Percentiles rank a stretch among this genome's conserved stretches.
Evolutionary conservation across 1,140 invertebrate genomes (phyloP).

Genomic region (Neodiprion lecontei): DNA sequence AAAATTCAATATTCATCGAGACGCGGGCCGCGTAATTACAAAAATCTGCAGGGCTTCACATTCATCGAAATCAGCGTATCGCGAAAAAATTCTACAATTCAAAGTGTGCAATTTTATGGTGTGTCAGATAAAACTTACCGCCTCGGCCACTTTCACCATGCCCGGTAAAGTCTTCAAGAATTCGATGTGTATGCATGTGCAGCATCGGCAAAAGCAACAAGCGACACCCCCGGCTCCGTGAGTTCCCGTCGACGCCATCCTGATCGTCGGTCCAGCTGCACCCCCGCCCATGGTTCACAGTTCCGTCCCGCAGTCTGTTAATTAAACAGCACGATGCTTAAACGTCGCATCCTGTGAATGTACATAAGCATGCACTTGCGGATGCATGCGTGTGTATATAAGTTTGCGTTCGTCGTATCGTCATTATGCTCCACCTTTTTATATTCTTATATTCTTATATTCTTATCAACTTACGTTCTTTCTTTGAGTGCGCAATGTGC

Average conservation of each 20-base stretch:
- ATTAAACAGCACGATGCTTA: constrained; percentile 3
- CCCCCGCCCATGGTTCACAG: constrained; percentile 31
- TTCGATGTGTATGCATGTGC: constrained; percentile 78
- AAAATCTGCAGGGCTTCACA: no score
- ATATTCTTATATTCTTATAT: background rate
- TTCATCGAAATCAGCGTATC: no score
- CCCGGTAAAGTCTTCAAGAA: constrained; percentile 75
- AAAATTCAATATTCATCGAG: no score
- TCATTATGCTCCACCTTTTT: background rate
- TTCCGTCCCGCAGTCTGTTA: constrained; percentile 2
- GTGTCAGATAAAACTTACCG: constrained; percentile 63
- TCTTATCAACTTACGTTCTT: background rate
- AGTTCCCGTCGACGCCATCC: constrained; percentile 39
- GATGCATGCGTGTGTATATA: background rate
- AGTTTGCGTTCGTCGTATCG: background rate
- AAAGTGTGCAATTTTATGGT: no score
- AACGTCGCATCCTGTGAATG: background rate
- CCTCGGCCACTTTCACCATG: constrained; percentile 75
- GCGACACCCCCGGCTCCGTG: constrained; percentile 63
- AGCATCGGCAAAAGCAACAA: constrained; percentile 77
- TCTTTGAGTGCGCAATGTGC: background rate
- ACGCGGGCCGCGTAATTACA: no score
- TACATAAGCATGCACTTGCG: background rate
- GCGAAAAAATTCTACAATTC: no score
- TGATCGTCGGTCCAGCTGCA: constrained; percentile 42